A percentile compares a stretch with the other conserved stretches of the same genome.
Conservation (phyloP, 2,113 vertebrate species). For the Callocephalon fimbriatum region DNA sequence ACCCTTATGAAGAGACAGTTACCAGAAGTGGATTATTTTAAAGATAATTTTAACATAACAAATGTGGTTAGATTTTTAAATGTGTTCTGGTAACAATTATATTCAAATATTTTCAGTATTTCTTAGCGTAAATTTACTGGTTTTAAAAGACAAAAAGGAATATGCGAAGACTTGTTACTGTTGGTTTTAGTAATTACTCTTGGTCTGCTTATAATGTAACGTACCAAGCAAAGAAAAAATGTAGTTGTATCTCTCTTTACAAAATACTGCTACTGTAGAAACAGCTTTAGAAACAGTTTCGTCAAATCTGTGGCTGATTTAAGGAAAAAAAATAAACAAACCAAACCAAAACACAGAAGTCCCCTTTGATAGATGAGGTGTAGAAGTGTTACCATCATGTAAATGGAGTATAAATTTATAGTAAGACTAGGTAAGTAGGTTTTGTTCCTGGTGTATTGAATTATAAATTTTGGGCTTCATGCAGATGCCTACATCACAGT, state of each 20-base stretch:
- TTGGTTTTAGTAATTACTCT: background rate
- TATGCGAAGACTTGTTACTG: background rate
- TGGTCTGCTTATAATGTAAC: background rate
- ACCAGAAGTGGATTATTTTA: background rate
- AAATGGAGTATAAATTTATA: background rate
- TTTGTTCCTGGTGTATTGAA: background rate
- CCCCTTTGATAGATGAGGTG: background rate
- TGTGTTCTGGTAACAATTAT: background rate
- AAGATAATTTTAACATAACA: background rate
- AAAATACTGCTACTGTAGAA: background rate
- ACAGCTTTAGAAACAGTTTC: background rate
- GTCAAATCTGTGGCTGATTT: background rate
- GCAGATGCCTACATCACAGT: background rate
- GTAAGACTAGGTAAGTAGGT: background rate
- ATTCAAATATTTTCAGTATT: background rate
- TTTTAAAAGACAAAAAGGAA: background rate
- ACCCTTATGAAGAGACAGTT: background rate
- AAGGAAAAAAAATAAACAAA: background rate
- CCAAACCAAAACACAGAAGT: accelerated
- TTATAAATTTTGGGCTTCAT: background rate
- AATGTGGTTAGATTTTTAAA: background rate
- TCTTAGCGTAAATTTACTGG: background rate
- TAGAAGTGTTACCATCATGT: background rate
- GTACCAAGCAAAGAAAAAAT: background rate
- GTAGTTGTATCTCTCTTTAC: background rate